Conservation (phyloP, 1,140 invertebrate species). For the Philopotamus ludificatus region DNA sequence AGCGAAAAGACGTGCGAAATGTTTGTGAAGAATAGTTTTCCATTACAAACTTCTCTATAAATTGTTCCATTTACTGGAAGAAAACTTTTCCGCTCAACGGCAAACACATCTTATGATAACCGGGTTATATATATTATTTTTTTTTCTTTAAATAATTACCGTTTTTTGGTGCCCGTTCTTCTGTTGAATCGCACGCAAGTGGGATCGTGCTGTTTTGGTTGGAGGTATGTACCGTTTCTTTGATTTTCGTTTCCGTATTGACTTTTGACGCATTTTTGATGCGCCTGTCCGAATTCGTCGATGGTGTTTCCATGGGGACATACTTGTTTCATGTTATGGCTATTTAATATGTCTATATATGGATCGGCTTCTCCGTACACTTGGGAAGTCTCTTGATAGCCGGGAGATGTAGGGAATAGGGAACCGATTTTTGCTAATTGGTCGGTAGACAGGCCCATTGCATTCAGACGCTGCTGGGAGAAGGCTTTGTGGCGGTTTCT, state of each 20-base stretch:
- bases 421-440: conserved; percentile 54
- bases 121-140: too few relatives aligned
- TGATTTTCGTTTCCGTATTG: conserved; percentile 45
- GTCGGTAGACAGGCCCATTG: conserved; percentile 54
- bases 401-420: conserved; percentile 52
- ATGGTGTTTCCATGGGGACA: conserved; percentile 53
- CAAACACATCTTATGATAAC: too few relatives aligned
- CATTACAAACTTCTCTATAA: too few relatives aligned
- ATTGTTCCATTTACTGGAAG: too few relatives aligned
- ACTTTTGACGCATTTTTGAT: conserved; percentile 54
- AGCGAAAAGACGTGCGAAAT: too few relatives aligned
- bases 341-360: conserved; percentile 52
- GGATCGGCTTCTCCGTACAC: conserved; percentile 53
- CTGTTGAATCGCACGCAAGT: conserved; percentile 55
- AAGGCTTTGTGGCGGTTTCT: conserved; percentile 57
- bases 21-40: too few relatives aligned
- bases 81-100: too few relatives aligned
- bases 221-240: conserved; percentile 42
- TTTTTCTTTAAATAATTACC: conserved; percentile 45
- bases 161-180: conserved; percentile 48
- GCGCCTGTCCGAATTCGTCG: conserved; percentile 55
- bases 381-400: conserved; percentile 54
- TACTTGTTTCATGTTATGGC: conserved; percentile 47
- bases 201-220: conserved; percentile 48
- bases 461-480: conserved; percentile 52